These are phyloP conservation scores for Enchytraeus crypticus DNA, from an alignment of 2,888 invertebrate species.

Conservation along the genomic window DNA sequence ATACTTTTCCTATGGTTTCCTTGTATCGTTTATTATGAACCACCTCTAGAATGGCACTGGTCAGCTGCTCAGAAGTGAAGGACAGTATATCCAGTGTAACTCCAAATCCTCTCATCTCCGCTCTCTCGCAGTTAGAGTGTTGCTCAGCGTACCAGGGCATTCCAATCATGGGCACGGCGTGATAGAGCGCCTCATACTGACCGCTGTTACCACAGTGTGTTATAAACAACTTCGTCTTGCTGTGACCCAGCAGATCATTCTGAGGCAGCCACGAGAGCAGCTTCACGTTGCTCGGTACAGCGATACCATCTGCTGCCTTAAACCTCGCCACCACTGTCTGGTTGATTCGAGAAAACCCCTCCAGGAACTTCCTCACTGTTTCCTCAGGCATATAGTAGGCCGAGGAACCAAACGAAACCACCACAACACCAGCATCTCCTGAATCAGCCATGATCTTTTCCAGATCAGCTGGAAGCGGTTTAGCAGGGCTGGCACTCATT, in stretches of 20 bases:
- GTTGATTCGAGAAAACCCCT: conserved; percentile 4
- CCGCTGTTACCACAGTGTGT: conserved; percentile 15
- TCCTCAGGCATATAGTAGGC: neutral
- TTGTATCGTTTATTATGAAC: conserved; percentile 18
- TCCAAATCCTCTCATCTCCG: conserved; percentile 1
- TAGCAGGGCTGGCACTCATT: conserved; percentile 11
- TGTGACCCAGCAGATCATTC: conserved; percentile 8
- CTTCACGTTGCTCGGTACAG: conserved; percentile 6
- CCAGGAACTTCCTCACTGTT: neutral
- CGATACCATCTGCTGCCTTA: neutral
- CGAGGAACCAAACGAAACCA: conserved; percentile 8
- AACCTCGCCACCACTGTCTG: conserved; percentile 3
- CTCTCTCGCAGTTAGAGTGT: conserved; percentile 1
- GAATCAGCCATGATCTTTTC: conserved; percentile 21
- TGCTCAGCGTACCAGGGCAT: conserved; percentile 9
- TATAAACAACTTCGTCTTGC: conserved; percentile 5
- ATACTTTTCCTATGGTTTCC: conserved; percentile 21
- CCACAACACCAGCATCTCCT: conserved; percentile 11
- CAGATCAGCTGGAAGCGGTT: conserved; percentile 20
- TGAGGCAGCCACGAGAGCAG: conserved; percentile 8
- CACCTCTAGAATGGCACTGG: conserved; percentile 18
- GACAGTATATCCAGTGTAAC: neutral
- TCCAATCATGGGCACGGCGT: conserved; percentile 12
- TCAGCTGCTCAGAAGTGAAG: conserved; percentile 15
- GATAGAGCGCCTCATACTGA: conserved; percentile 7